Conservation (phyloP, 2,797 vertebrate species). For the Thamnophis elegans region DNA sequence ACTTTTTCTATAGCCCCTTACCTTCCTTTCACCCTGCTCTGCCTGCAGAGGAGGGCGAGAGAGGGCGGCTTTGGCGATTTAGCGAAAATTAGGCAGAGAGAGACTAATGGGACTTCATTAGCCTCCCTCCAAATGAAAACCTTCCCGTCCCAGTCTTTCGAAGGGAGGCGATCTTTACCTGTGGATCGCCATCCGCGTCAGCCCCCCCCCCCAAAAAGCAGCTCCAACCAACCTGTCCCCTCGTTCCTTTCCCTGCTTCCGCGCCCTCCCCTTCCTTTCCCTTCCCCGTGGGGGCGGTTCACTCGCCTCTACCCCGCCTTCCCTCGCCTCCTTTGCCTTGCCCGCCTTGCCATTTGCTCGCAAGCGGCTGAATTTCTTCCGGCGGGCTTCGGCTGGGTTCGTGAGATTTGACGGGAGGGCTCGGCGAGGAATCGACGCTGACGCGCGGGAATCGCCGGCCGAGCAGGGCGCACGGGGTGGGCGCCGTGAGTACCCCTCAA, state of each 20-base stretch:
- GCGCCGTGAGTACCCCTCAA: conserved; percentile 17
- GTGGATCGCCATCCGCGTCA: background rate
- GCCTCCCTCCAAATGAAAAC: background rate
- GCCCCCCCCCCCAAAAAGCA: no score
- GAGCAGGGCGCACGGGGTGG: background rate
- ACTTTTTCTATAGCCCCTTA: background rate
- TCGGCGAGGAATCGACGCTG: background rate
- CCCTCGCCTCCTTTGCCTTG: background rate
- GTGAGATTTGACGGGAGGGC: background rate
- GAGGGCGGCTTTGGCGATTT: background rate
- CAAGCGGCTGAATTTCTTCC: conserved; percentile 53
- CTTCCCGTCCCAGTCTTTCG: background rate
- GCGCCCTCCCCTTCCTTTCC: background rate
- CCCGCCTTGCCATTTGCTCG: background rate
- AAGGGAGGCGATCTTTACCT: background rate
- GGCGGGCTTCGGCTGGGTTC: conserved; percentile 35
- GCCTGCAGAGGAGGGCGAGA: background rate
- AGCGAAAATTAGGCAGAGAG: background rate
- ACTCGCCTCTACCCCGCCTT: background rate
- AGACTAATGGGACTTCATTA: no score
- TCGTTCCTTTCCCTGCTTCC: background rate
- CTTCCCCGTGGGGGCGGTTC: conserved; percentile 18
- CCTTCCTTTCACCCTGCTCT: background rate
- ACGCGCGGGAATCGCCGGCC: conserved; percentile 33
- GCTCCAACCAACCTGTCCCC: background rate